Base-by-base conservation (phyloP, 2,797 vertebrate genomes). In the Anableps anableps region DNA sequence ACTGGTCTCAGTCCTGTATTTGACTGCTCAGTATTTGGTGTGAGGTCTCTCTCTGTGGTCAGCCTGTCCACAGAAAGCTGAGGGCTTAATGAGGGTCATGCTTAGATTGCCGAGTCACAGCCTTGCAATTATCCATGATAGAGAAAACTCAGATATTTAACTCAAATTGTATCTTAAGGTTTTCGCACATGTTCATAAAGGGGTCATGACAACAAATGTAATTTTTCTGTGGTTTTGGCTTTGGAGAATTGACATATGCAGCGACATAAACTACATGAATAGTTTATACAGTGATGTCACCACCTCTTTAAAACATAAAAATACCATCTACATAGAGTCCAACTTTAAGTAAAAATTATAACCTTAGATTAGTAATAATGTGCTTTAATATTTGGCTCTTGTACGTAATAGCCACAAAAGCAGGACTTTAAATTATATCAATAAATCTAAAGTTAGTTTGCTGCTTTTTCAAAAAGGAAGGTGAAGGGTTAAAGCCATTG, bases 41-140 rank as follows among this genome's bases (percentile, higher is more conserved):
- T 80, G 3, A 74, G 62, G 1, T 0, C 0, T 1, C 0, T 0
- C 26, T 0, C 58, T 45, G 0, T 84, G 82, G 47, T 87, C 84
- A 0, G 74, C 26, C 3, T 74, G 0, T 17, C 23, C 62, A 14
- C 10, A 29, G 38, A 17, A 74, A 8, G 0, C 29, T 50, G 82
- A 84, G 82, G 41, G 85, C n/a, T 84, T 83, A 0, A 83, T 26
- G 2, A 82, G 81, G 36, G 29, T 87, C 83, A 83, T 86, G 62
- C 50, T 71, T 43, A 51, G 79, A 87, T 16, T 78, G 0, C 45
- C 88, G 82, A 48, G 0, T 86, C 71, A 89, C n/a, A 79, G 74
- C 76, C 68, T 86, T 66, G 31, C 79, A 80, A 10, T 62, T 36
- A 75, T 74, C 82, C 48, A n/a, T n/a, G n/a, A n/a, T n/a, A n/a